phyloP scores from a whole-genome alignment of 2,888 invertebrate species.

The Megaustenia siamemsis region DNA sequence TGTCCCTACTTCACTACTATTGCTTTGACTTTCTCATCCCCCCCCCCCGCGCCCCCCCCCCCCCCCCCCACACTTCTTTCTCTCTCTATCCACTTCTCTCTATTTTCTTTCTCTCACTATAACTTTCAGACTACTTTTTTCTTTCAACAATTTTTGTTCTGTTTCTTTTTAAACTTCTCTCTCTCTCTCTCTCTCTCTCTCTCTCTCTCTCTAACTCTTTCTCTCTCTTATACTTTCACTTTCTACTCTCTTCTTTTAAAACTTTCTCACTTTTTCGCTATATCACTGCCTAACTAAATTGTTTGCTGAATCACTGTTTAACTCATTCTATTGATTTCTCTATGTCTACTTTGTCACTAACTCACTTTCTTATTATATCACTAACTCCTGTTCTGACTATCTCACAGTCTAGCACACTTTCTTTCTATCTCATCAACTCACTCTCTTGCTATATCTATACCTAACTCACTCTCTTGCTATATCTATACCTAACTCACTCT shows the following conservation, averaged over 20 bases:
- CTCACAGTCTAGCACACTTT: not conserved
- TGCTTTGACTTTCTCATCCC: not conserved
- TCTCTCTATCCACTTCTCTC: no score
- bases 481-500: no score
- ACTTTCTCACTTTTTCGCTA: not conserved
- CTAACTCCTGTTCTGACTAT: not conserved
- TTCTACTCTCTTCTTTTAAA: not conserved
- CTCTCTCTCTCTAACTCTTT: no score
- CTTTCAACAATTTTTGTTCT: not conserved
- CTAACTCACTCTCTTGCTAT: not conserved
- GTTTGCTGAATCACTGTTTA: no score
- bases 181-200: no score
- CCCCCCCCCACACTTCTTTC: no score
- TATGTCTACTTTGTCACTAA: not conserved
- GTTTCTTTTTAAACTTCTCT: no score
- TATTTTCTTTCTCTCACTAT: not conserved
- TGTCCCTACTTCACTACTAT: not conserved
- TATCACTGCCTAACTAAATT: no score
- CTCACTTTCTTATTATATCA: not conserved
- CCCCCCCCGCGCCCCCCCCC: not conserved
- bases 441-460: not conserved
- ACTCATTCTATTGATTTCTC: no score
- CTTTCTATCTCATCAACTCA: not conserved
- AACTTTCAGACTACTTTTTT: not conserved
- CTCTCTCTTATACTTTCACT: no score